Conservation (phyloP, 2,797 vertebrate species). For the Alouatta caraya region DNA sequence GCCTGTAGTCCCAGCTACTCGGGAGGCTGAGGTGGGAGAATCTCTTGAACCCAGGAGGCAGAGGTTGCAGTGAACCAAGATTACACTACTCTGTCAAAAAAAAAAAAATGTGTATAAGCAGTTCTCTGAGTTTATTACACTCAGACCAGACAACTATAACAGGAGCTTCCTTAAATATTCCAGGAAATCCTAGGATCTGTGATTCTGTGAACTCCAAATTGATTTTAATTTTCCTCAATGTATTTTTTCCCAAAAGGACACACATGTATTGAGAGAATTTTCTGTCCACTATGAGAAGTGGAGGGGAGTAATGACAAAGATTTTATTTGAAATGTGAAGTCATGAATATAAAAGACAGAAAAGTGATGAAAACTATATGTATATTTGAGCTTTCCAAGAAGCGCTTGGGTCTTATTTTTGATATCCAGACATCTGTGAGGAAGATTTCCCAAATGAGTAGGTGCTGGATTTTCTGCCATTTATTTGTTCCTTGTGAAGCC, state of each 20-base stretch:
- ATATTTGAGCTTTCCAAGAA: not conserved
- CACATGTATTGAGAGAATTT: not conserved
- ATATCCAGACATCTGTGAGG: not conserved
- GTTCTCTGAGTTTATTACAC: not conserved
- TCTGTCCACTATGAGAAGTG: not conserved
- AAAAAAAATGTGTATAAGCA: not conserved
- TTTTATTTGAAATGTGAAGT: constrained; percentile 1
- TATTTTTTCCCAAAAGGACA: not conserved
- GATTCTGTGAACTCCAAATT: constrained; percentile 15
- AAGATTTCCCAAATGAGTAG: not conserved
- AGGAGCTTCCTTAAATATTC: not conserved
- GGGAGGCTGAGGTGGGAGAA: no score
- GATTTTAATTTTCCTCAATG: not conserved
- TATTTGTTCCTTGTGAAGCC: not conserved
- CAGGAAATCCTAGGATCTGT: not conserved
- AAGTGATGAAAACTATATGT: not conserved
- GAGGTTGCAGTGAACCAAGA: no score
- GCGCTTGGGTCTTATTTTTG: not conserved
- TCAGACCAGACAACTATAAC: not conserved
- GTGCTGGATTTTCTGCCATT: not conserved
- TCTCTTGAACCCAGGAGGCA: rapidly evolving
- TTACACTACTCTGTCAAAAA: no score
- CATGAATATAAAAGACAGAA: constrained; percentile 11
- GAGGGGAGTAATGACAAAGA: not conserved
- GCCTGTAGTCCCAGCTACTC: no score